phyloP scores from a whole-genome alignment of 53 echinoderm and acorn worm genomes.

The Hippasteria phrygiana region DNA sequence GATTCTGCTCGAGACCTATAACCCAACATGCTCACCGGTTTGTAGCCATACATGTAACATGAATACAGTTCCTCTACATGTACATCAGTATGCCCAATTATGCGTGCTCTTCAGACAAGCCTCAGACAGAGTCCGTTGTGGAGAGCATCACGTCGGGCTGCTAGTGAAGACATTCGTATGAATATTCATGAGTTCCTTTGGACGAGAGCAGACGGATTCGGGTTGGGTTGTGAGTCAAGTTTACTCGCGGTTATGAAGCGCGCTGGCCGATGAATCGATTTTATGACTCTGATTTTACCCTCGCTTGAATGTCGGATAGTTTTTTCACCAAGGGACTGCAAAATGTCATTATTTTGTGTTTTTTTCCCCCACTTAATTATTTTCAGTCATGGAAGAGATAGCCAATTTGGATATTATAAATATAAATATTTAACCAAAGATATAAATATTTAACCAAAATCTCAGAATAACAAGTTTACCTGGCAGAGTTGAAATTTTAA shows the following conservation, averaged over 20 bases:
- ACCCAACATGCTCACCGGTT: no score
- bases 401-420: no score
- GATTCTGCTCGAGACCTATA: no score
- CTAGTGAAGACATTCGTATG: conserved; percentile 1
- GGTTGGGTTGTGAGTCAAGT: conserved; percentile 16
- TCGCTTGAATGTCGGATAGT: neutral
- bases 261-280: neutral
- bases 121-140: neutral
- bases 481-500: no score
- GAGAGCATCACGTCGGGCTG: neutral
- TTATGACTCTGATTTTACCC: neutral
- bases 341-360: neutral
- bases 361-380: no score
- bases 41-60: conserved; percentile 14
- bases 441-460: no score
- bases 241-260: conserved; percentile 48
- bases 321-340: neutral
- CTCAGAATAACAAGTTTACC: no score
- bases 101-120: conserved; percentile 48
- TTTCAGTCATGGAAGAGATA: no score
- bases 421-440: no score
- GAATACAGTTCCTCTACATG: conserved; percentile 1
- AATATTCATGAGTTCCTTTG: conserved; percentile 38
- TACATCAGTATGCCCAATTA: conserved; percentile 33
- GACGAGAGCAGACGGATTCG: neutral